Conservation (phyloP, 2,797 vertebrate species). For the Cuniculus paca region DNA sequence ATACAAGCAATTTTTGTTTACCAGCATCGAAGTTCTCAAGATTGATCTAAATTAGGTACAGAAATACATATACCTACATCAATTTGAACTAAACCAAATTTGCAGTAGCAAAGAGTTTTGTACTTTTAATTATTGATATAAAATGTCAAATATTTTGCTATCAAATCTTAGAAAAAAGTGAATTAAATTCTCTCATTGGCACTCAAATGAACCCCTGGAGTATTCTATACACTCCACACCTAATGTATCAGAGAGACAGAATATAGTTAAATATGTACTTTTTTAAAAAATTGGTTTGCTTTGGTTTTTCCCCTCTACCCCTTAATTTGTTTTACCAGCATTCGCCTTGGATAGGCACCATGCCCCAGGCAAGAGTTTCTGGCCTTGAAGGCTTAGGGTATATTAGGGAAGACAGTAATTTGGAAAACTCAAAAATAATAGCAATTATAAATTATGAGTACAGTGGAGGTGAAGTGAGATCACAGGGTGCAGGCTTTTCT, state of each 20-base stretch:
- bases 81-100: background rate
- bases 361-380: background rate
- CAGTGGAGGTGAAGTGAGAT: background rate
- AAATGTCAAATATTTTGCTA: conserved; percentile 34
- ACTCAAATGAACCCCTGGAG: background rate
- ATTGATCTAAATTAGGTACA: background rate
- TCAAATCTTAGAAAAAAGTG: conserved; percentile 8
- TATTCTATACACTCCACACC: background rate
- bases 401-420: background rate
- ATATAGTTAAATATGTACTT: background rate
- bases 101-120: background rate
- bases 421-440: background rate
- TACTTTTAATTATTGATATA: conserved; percentile 34
- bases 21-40: background rate
- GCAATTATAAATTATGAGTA: background rate
- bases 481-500: background rate
- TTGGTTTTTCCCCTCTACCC: background rate
- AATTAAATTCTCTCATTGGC: background rate
- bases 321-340: background rate
- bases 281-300: background rate
- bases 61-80: background rate
- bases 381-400: too few relatives aligned
- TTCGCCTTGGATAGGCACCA: background rate
- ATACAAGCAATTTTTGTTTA: background rate
- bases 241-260: conserved; percentile 23